Evolutionary conservation across 2,797 vertebrate species (phyloP).

Genomic region (Pampus argenteus): DNA sequence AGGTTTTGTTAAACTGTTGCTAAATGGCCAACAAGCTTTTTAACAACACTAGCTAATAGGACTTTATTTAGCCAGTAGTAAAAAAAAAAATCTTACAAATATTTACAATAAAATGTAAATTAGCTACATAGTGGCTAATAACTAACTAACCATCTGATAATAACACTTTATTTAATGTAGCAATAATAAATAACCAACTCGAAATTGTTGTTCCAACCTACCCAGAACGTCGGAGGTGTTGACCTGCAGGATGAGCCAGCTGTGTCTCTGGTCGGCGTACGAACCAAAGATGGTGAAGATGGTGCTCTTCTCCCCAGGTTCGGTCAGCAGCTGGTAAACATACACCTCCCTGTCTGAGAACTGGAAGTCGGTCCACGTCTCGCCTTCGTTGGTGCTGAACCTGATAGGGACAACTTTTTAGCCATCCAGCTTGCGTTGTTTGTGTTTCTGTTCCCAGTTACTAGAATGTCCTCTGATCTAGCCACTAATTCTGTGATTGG

Average conservation of each 20-base stretch:
- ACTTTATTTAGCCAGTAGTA: no score
- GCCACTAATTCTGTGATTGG: neutral
- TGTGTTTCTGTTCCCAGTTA: neutral
- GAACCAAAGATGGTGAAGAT: constrained; percentile 98
- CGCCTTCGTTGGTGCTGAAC: constrained; percentile 98
- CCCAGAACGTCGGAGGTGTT: constrained; percentile 93
- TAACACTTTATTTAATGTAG: neutral
- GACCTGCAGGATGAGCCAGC: constrained; percentile 98
- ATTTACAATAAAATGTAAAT: no score
- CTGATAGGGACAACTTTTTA: constrained; percentile 70
- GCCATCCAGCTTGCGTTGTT: no score
- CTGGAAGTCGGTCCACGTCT: constrained; percentile 92
- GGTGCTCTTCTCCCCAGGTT: constrained; percentile 97
- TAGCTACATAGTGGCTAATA: no score
- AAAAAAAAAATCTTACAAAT: no score
- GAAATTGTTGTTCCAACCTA: constrained; percentile 74
- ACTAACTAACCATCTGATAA: no score
- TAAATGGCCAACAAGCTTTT: neutral
- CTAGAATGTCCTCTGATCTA: neutral
- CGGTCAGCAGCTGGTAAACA: constrained; percentile 95
- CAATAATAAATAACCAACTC: neutral
- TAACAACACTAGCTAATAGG: no score
- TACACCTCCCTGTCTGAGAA: constrained; percentile 92
- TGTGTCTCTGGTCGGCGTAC: constrained; percentile 93
- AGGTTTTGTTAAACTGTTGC: neutral